A percentile compares a stretch with the other conserved stretches of the same genome.
Evolutionary conservation across 1,140 invertebrate species (phyloP).

Genomic region (Lasioglossum albipes): DNA sequence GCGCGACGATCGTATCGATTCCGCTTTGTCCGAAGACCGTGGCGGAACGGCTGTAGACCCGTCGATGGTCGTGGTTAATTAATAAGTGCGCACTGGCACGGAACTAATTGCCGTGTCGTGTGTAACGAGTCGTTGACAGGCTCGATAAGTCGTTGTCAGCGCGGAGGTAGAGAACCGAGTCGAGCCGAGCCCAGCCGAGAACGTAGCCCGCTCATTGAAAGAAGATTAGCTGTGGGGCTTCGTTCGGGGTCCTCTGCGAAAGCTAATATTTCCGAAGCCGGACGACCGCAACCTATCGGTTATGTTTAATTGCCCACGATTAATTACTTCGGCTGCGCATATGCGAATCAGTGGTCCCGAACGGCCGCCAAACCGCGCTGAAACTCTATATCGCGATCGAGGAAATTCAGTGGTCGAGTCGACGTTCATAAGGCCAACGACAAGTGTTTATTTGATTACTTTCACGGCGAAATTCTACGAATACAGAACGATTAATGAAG

Average conservation of each 20-base stretch:
- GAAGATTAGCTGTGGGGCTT: slow-evolving; percentile 41
- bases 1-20: slow-evolving; percentile 21
- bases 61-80: slow-evolving; percentile 38
- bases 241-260: not conserved
- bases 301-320: slow-evolving; percentile 46
- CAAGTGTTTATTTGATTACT: not conserved
- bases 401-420: not conserved
- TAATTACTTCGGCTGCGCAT: slow-evolving; percentile 22
- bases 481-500: no score
- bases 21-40: not conserved
- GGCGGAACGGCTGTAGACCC: not conserved
- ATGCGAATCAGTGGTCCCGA: not conserved
- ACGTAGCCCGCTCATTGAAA: slow-evolving; percentile 19
- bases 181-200: not conserved
- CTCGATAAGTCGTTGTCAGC: slow-evolving; percentile 46
- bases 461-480: not conserved
- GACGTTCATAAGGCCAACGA: not conserved
- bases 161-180: not conserved
- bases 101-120: slow-evolving; percentile 44
- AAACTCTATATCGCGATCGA: not conserved
- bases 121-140: slow-evolving; percentile 52
- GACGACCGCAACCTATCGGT: slow-evolving; percentile 39
- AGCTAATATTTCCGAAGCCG: slow-evolving; percentile 48
- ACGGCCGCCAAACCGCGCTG: not conserved
- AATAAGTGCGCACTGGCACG: slow-evolving; percentile 43